Evolutionary conservation across 2,113 vertebrate genomes (phyloP), one percentile per base, ranked within the genome.

Genomic region (Sphaerodactylus townsendi): DNA sequence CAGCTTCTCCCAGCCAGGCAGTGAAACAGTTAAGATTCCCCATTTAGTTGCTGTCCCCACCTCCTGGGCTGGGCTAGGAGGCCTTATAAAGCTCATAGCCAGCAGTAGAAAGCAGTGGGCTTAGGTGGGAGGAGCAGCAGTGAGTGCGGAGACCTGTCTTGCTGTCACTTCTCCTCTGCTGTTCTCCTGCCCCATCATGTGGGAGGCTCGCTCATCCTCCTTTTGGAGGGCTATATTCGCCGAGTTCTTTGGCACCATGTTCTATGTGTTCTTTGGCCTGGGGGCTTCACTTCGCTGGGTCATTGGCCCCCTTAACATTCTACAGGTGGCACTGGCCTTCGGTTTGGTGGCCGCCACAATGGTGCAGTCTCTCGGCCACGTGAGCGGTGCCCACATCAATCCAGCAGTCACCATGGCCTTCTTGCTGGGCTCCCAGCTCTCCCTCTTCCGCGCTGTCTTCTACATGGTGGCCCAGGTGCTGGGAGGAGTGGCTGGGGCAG

Each of bases 151-250:
- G 48, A 35, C 25, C 66, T 50, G 41, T 69, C 41, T 71, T 75
- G 77, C 74, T 87, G 74, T 15, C 73, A 56, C 48, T 85, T 72
- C 84, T 76, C 69, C 70, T 25, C 28, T 53, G 23, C 71, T 90
- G 77, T 77, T 83, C 71, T 70, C 71, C 86, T 91, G 91, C 79
- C 87, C 86, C 94, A 95, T 85, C 94, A 99, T 99, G 98, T 98
- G 97, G 98, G 98, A 99, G 95, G 96, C 99, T 90, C 95, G 97
- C 56, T 98, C 98, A 41, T 95, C 98, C 96, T 96, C 97, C 95
- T 99, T 99, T 89, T 99, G 98, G 98, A 97, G 98, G 96, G 98
- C 98, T 21, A 94, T 99, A 87, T 97, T 98, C 41, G 98, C 98
- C 6, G 98, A 99, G 93, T 98, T 99, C 93, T 97, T 98, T 85